These are phyloP conservation scores for Chaetura pelagica DNA, from an alignment of 2,113 vertebrate species.

Conservation along the genomic window DNA sequence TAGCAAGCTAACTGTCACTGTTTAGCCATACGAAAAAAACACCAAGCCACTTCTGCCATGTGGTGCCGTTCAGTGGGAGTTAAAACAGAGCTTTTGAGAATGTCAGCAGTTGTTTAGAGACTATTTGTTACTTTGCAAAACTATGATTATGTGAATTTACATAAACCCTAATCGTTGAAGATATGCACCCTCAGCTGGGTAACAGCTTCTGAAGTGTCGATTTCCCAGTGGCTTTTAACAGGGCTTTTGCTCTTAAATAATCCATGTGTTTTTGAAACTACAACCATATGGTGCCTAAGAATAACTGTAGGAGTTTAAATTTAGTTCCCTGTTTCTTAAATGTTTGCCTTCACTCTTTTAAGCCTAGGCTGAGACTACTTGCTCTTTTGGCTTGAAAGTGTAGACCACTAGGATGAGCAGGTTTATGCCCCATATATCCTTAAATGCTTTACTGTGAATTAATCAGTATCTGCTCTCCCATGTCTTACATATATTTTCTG, in stretches of 20 bases:
- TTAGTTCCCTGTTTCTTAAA: not conserved
- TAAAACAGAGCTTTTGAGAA: not conserved
- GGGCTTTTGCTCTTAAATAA: not conserved
- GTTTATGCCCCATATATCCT: not conserved
- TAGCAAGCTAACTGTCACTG: not conserved
- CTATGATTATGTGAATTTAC: not conserved
- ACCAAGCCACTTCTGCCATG: not conserved
- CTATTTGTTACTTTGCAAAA: not conserved
- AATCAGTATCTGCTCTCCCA: not conserved
- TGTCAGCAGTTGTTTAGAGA: not conserved
- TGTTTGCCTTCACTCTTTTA: not conserved
- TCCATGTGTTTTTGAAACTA: not conserved
- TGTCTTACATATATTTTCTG: not conserved
- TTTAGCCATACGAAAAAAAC: not conserved
- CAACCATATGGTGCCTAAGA: not conserved
- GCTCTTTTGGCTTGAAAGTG: not conserved
- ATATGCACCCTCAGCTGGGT: not conserved
- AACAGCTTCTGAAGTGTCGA: not conserved
- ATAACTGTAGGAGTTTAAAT: not conserved
- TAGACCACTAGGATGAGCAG: not conserved
- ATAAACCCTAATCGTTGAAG: not conserved
- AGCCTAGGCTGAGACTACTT: not conserved
- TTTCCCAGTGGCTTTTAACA: not conserved
- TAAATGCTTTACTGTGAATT: not conserved
- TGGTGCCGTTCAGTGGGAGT: not conserved